phyloP scores from a whole-genome alignment of 2,113 vertebrate species.

The Lanius collurio region DNA sequence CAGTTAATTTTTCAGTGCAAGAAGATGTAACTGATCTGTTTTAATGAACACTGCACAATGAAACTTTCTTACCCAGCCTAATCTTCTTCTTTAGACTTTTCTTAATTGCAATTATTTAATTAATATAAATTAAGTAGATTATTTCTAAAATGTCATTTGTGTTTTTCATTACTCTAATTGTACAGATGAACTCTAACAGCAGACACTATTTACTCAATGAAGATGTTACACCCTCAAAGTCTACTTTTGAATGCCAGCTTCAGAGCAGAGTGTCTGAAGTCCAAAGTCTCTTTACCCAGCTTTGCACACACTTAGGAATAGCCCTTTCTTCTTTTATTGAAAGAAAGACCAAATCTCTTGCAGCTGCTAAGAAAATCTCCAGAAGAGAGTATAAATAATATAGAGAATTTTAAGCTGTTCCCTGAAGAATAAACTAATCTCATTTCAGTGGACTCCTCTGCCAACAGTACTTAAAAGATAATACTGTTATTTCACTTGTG shows the following conservation, averaged over 20 bases:
- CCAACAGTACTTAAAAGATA: not conserved
- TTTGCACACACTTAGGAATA: not conserved
- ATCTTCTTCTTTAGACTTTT: not conserved
- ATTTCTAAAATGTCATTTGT: not conserved
- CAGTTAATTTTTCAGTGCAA: not conserved
- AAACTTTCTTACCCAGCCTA: not conserved
- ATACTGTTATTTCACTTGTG: not conserved
- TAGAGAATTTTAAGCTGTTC: not conserved
- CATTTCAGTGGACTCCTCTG: not conserved
- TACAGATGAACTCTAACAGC: not conserved
- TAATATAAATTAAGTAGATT: not conserved
- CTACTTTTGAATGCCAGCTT: not conserved
- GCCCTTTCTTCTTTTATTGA: not conserved
- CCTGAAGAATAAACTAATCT: conserved; percentile 18
- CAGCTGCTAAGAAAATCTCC: not conserved
- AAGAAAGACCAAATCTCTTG: not conserved
- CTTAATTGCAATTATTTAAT: not conserved
- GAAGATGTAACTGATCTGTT: not conserved
- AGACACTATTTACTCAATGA: not conserved
- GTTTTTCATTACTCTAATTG: not conserved
- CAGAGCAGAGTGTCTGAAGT: not conserved
- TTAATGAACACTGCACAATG: not conserved
- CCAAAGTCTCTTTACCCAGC: not conserved
- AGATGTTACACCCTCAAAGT: not conserved
- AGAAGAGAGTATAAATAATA: not conserved